Conservation (phyloP, 1,140 invertebrate genomes). For the Dryas iulia region DNA sequence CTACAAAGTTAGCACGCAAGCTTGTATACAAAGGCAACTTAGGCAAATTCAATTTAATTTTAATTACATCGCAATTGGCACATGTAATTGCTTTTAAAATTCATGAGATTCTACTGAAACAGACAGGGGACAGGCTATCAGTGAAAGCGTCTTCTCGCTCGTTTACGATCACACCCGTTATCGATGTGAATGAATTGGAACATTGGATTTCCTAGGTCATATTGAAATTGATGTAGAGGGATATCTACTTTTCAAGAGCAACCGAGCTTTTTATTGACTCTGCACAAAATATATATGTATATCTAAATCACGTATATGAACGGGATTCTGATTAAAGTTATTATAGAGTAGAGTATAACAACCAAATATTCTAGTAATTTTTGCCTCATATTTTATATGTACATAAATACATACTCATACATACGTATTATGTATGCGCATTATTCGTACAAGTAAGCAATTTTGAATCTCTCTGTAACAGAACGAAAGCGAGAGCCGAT, state of each 20-base stretch:
- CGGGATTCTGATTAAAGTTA: too few relatives aligned
- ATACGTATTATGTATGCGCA: too few relatives aligned
- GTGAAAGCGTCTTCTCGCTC: conserved; percentile 17
- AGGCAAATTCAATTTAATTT: background rate
- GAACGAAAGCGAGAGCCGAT: too few relatives aligned
- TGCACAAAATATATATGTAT: too few relatives aligned
- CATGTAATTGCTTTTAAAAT: conserved; percentile 32
- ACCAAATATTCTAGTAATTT: too few relatives aligned
- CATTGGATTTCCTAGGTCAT: conserved; percentile 3
- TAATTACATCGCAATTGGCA: background rate
- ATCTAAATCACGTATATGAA: too few relatives aligned
- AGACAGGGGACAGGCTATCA: conserved; percentile 20
- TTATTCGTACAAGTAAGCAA: too few relatives aligned
- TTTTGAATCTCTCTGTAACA: too few relatives aligned
- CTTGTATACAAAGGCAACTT: background rate
- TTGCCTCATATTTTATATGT: too few relatives aligned
- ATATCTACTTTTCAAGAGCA: background rate
- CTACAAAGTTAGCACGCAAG: background rate
- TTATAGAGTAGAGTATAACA: too few relatives aligned
- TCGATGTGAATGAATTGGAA: conserved; percentile 12
- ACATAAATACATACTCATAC: too few relatives aligned
- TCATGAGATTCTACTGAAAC: conserved; percentile 24
- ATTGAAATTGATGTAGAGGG: background rate
- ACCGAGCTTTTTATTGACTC: background rate
- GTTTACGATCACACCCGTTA: conserved; percentile 15